Evolutionary conservation across 1,140 invertebrate genomes (phyloP), one percentile per base, ranked within the genome.

Genomic region (Zaprionus capensis): DNA sequence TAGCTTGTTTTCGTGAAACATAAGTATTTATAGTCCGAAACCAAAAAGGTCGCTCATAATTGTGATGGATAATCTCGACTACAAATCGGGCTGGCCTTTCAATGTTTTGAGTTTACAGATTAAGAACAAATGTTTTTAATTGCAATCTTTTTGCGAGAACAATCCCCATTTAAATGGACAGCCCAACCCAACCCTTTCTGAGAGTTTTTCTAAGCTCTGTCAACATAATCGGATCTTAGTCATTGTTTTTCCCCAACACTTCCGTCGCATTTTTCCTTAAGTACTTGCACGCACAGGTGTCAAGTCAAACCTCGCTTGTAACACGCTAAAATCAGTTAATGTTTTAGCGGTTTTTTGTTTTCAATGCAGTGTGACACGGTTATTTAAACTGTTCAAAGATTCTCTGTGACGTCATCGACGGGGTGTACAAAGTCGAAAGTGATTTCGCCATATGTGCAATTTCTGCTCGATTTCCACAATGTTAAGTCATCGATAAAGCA

Each of bases 331-430:
- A 46, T 17, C 41, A 46, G 41, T 46, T 46, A 46, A 41, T 14
- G 15, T n/a, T 41, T 41, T 7, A 15, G 5, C 7, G 6, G n/a
- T 17, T 1, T 46, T 46, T 17, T 31, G 7, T 20, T 46, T 46
- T 46, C n/a, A 17, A 41, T 41, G 38, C 15, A 46, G 31, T 17
- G 17, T 36, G n/a, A 14, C 20, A 26, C 36, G 56, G 44, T 70
- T 55, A 26, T 62, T 22, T 34, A 15, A 57, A 17, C 17, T 28
- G 67, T 41, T 36, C 20, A 75, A 71, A 70, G 67, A 75, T 64
- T 51, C 59, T 51, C 17, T 24, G 24, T 70, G 58, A 28, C 67
- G 72, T 71, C 72, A 75, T 70, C 41, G 2, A 6, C 5, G 24
- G 28, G 4, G 5, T 12, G 57, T 22, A n/a, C 72, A 71, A 75